Percentiles rank a stretch among this genome's conserved stretches.
phyloP scores from a whole-genome alignment of 2,888 invertebrate species.

The Sarcophaga subvicina region DNA sequence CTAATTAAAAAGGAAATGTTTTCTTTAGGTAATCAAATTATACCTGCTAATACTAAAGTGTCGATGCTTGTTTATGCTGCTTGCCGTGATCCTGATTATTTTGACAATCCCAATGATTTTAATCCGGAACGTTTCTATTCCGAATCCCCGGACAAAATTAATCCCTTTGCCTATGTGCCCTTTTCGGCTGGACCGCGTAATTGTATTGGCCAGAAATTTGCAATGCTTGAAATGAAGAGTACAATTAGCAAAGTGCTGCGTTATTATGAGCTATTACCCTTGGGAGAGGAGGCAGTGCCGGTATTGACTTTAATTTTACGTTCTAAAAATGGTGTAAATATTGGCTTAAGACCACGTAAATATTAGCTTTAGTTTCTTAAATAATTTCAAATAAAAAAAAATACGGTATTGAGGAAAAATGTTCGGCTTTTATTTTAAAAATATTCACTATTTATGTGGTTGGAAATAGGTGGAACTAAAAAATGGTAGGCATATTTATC shows the following conservation, averaged over 20 bases:
- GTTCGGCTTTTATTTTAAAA: too few relatives aligned
- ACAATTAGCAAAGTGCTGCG: conserved; percentile 75
- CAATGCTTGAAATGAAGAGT: conserved; percentile 77
- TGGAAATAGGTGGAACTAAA: too few relatives aligned
- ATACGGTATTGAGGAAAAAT: too few relatives aligned
- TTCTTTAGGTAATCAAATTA: conserved; percentile 59
- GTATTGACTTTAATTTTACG: conserved; percentile 76
- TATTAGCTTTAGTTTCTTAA: background rate
- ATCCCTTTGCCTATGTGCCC: conserved; percentile 75
- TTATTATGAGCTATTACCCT: conserved; percentile 75
- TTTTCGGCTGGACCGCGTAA: conserved; percentile 83
- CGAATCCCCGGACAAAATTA: conserved; percentile 78
- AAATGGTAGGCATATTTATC: too few relatives aligned
- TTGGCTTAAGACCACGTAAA: conserved; percentile 74
- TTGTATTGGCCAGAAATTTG: conserved; percentile 79
- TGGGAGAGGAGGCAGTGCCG: conserved; percentile 75
- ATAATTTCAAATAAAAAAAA: too few relatives aligned
- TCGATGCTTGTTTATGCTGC: conserved; percentile 76
- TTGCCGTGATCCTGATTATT: conserved; percentile 74
- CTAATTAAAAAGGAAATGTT: background rate
- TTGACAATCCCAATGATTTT: conserved; percentile 75
- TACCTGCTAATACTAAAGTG: conserved; percentile 77
- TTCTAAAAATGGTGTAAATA: conserved; percentile 77
- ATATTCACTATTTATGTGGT: too few relatives aligned
- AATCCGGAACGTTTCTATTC: conserved; percentile 79